Percentiles rank a stretch among this genome's conserved stretches.
Evolutionary conservation across 2,113 vertebrate species (phyloP).

Genomic region (Polypterus senegalus): DNA sequence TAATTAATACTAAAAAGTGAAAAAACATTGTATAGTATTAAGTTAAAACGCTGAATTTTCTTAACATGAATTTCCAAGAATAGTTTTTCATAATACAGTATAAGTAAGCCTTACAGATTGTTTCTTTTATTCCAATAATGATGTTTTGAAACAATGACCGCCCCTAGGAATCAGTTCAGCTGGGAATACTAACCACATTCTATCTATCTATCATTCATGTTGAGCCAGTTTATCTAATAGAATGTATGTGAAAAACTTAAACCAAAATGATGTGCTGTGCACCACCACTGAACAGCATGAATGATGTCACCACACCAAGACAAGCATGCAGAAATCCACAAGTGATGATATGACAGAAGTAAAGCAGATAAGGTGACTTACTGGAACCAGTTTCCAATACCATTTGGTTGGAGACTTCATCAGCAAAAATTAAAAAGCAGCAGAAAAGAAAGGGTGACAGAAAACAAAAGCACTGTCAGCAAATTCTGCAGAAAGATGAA

Average conservation of each 20-base stretch:
- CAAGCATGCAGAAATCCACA: slow-evolving; percentile 24
- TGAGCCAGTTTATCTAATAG: too few relatives aligned
- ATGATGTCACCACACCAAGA: slow-evolving; percentile 18
- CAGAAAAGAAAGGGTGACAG: slow-evolving; percentile 39
- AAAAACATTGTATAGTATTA: too few relatives aligned
- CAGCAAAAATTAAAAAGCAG: slow-evolving; percentile 39
- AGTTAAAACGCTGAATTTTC: too few relatives aligned
- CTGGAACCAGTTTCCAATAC: slow-evolving; percentile 99
- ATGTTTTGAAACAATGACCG: too few relatives aligned
- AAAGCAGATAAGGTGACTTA: slow-evolving; percentile 65
- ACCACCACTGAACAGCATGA: background rate
- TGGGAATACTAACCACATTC: too few relatives aligned
- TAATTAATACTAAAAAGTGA: too few relatives aligned
- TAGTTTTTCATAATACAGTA: too few relatives aligned
- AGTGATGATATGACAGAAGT: slow-evolving; percentile 28
- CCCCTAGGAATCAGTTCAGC: too few relatives aligned
- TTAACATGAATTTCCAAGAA: too few relatives aligned
- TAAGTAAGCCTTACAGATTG: too few relatives aligned
- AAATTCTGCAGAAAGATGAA: background rate
- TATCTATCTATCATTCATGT: too few relatives aligned
- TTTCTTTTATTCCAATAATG: too few relatives aligned
- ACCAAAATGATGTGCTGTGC: background rate
- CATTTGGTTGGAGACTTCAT: slow-evolving; percentile 98
- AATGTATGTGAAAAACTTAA: background rate
- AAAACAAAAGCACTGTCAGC: slow-evolving; percentile 36